A percentile compares a stretch with the other conserved stretches of the same genome.
These are phyloP conservation scores for Leptogaster cylindrica DNA, from an alignment of 2,888 invertebrate genomes.

Conservation along the genomic window DNA sequence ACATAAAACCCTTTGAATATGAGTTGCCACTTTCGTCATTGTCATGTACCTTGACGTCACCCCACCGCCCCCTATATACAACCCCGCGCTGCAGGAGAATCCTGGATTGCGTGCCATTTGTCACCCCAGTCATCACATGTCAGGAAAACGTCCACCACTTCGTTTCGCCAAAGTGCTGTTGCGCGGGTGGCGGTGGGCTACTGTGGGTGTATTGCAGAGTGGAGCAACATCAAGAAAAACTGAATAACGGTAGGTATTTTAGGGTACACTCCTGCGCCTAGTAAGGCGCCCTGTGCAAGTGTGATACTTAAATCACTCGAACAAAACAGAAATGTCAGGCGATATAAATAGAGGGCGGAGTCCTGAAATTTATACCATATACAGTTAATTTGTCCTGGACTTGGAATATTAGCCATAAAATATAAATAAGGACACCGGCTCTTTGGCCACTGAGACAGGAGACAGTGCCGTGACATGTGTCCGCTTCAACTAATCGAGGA, in stretches of 20 bases:
- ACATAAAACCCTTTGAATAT: too few relatives aligned
- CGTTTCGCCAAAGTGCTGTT: neutral
- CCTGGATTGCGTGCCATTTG: constrained; percentile 45
- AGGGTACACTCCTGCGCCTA: too few relatives aligned
- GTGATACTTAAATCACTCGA: constrained; percentile 43
- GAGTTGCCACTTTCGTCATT: too few relatives aligned
- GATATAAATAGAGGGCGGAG: constrained; percentile 45
- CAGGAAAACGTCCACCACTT: constrained; percentile 22
- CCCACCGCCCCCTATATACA: neutral
- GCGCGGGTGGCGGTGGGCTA: neutral
- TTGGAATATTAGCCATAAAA: constrained; percentile 35
- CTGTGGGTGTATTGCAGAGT: neutral
- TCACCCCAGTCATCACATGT: constrained; percentile 47
- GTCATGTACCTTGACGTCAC: too few relatives aligned
- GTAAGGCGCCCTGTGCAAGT: constrained; percentile 26
- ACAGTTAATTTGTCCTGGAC: too few relatives aligned
- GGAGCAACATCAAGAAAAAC: neutral
- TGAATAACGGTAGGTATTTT: too few relatives aligned
- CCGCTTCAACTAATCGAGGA: constrained; percentile 43
- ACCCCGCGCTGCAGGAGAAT: neutral
- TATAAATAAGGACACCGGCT: constrained; percentile 38
- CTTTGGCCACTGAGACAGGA: constrained; percentile 16
- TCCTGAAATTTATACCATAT: constrained; percentile 39
- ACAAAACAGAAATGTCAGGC: constrained; percentile 44
- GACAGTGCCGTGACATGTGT: constrained; percentile 46